Percentiles rank a stretch among this genome's conserved stretches.
These are phyloP conservation scores for Halocynthia roretzi DNA, from an alignment of 23 tunicate genomes.

Conservation along the genomic window DNA sequence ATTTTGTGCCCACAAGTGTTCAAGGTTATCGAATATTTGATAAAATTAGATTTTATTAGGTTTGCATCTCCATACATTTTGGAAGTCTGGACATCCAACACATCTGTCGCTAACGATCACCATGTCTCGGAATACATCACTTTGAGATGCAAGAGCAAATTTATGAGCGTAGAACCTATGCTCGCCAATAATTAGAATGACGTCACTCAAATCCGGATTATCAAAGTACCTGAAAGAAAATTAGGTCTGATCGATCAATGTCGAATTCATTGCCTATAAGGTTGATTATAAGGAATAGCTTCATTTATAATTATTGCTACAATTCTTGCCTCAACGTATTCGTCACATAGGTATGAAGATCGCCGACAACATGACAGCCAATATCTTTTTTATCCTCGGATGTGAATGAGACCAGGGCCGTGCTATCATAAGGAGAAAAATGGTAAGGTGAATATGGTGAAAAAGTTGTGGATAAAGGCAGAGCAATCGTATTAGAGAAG, in stretches of 20 bases:
- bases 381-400: slow-evolving; percentile 24
- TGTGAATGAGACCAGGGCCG: slow-evolving; percentile 17
- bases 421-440: slow-evolving; percentile 28
- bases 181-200: slow-evolving; percentile 68
- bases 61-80: slow-evolving; percentile 31
- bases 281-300: neutral
- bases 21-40: neutral
- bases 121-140: slow-evolving; percentile 93
- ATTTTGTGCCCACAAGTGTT: neutral
- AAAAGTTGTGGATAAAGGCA: neutral
- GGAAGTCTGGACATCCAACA: slow-evolving; percentile 79
- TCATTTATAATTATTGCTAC: neutral
- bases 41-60: neutral
- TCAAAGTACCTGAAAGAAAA: slow-evolving; percentile 56
- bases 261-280: neutral
- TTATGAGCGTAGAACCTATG: slow-evolving; percentile 85
- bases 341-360: slow-evolving; percentile 54
- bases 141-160: slow-evolving; percentile 91
- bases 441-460: slow-evolving; percentile 4
- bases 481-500: neutral
- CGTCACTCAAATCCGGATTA: slow-evolving; percentile 89
- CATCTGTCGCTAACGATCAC: slow-evolving; percentile 71
- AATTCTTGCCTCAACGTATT: slow-evolving; percentile 55
- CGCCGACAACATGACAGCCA: slow-evolving; percentile 88
- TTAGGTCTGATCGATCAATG: neutral